A percentile compares a stretch with the other conserved stretches of the same genome.
Conservation (phyloP, 2,888 invertebrate species). For the Leucoma salicis region DNA sequence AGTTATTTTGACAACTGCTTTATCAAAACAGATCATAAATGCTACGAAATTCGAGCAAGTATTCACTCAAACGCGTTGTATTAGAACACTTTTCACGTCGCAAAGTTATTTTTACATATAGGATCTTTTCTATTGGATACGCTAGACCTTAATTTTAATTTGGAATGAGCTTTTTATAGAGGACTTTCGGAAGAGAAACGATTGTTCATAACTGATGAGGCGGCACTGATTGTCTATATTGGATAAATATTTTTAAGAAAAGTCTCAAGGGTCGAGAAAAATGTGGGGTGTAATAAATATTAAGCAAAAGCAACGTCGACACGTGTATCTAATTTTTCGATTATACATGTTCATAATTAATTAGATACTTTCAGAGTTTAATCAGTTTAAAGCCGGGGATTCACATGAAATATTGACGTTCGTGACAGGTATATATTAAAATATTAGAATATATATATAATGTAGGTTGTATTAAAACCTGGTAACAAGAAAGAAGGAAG, state of each 20-base stretch:
- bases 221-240: slow-evolving; percentile 78
- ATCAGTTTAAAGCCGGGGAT: slow-evolving; percentile 42
- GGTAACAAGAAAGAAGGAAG: slow-evolving; percentile 18
- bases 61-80: slow-evolving; percentile 20
- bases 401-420: slow-evolving; percentile 44
- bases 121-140: slow-evolving; percentile 60
- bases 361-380: slow-evolving; percentile 47
- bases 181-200: slow-evolving; percentile 69
- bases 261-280: slow-evolving; percentile 58
- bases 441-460: slow-evolving; percentile 26
- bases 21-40: slow-evolving; percentile 55
- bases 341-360: slow-evolving; percentile 57
- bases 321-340: slow-evolving; percentile 73
- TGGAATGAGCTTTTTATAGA: slow-evolving; percentile 80
- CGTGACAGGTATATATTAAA: slow-evolving; percentile 37
- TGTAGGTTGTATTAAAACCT: slow-evolving; percentile 28
- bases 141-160: slow-evolving; percentile 82
- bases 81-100: slow-evolving; percentile 44
- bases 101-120: slow-evolving; percentile 41
- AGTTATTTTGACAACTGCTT: slow-evolving; percentile 71
- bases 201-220: slow-evolving; percentile 81
- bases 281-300: slow-evolving; percentile 67
- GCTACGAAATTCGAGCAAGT: slow-evolving; percentile 35
- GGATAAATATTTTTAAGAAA: slow-evolving; percentile 78
- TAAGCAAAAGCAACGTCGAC: slow-evolving; percentile 61